These are phyloP conservation scores for Thomomys bottae DNA, from an alignment of 2,113 vertebrate genomes.

Conservation along the genomic window DNA sequence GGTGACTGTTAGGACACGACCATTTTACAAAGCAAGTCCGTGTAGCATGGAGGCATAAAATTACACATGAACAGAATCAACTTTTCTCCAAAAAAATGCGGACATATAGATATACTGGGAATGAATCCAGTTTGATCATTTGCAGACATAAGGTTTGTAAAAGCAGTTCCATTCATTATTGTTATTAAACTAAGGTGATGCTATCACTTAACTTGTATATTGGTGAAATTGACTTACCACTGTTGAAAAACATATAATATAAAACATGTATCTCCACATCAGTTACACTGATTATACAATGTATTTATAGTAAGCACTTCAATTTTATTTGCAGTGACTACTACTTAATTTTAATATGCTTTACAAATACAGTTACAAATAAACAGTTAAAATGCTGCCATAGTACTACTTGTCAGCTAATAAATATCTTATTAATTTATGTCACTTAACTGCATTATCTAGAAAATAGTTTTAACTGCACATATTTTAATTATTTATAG, in stretches of 20 bases:
- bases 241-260: background rate
- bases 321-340: background rate
- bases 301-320: background rate
- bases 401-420: background rate
- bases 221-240: background rate
- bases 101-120: background rate
- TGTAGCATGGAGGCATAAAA: background rate
- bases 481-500: constrained; percentile 23
- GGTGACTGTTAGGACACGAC: background rate
- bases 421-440: constrained; percentile 18
- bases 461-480: constrained; percentile 18
- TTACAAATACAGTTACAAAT: constrained; percentile 42
- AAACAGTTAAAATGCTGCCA: background rate
- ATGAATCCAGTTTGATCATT: constrained; percentile 6
- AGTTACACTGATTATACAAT: background rate
- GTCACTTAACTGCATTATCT: constrained; percentile 10
- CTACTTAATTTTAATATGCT: constrained; percentile 28
- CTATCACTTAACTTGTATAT: background rate
- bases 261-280: background rate
- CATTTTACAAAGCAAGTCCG: background rate
- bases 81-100: background rate
- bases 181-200: background rate
- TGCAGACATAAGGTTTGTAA: background rate
- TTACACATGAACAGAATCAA: background rate
- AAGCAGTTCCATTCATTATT: constrained; percentile 35